Base-by-base conservation (phyloP, 2,113 vertebrate genomes). In the Salvelinus namaycush region DNA sequence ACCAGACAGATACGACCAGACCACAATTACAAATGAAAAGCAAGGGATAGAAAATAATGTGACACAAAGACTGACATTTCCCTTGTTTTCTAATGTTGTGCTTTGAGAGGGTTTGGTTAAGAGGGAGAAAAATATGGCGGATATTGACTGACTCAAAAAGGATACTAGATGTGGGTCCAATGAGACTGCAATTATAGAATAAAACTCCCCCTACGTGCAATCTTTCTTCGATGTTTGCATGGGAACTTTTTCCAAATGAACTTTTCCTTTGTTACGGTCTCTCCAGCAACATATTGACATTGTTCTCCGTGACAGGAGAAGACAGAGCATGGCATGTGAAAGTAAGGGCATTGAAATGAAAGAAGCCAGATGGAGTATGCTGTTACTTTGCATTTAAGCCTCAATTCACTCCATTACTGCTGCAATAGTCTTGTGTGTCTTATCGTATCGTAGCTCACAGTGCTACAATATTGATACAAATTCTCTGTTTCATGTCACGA, bases 401-500 rank as follows among this genome's bases (percentile, higher is more conserved):
- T 48, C 27, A 54, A 68, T 75, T 48, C 66, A 70, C 79, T 49
- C 4, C 24, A 72, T 80, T 70, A 74, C 79, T 39, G 48, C 73
- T 14, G 66, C 71, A 54, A 73, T 49, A 62, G 73, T 57, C 44
- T 73, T 72, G 72, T 62, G 66, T 67, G 76, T 72, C 49, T 70
- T 24, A 4, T 24, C 67, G 64, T 68, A 68, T 65, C 11, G 69
- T 29, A 11, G 12, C 75, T 80, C 70, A 69, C 60, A 71, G 70
- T 77, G 73, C 70, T 80, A 48, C 27, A 59, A 57, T 44, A 83
- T 75, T 73, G 69, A 82, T 82, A 75, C 59, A n/a, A 18, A 70
- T 71, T 49, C 16, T 49, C n/a, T 27, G 57, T 57, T 7, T 68
- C 14, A 20, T 68, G 49, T 77, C 24, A 7, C 29, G 39, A n/a